Conservation (phyloP, 64 coral and sea anemone species). For the Trachythela sp. region DNA sequence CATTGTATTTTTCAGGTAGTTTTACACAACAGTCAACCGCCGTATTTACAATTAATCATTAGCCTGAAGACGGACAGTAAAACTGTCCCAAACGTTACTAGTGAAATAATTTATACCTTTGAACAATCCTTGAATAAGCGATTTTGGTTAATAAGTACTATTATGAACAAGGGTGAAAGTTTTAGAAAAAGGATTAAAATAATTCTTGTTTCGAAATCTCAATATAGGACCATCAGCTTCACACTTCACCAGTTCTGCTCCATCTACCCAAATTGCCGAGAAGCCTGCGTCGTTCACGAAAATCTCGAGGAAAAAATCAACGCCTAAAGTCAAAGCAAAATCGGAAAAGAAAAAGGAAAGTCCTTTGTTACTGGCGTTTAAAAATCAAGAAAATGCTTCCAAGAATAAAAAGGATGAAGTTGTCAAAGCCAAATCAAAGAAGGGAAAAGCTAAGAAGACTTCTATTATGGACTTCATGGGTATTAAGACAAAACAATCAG, state of each 20-base stretch:
- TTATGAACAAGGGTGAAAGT: too few species aligned
- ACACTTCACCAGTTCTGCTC: background rate
- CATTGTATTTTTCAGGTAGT: too few species aligned
- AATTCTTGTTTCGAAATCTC: background rate
- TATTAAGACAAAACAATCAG: background rate
- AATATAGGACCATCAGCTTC: background rate
- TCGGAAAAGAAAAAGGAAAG: background rate
- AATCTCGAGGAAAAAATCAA: background rate
- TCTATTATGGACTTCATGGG: background rate
- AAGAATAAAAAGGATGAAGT: background rate
- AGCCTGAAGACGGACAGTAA: too few species aligned
- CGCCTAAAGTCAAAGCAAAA: background rate
- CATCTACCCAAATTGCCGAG: background rate
- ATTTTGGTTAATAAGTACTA: too few species aligned
- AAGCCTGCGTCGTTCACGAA: background rate
- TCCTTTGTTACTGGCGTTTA: background rate
- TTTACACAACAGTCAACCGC: too few species aligned
- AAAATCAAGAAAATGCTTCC: background rate
- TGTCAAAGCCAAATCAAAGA: background rate
- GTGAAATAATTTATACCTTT: too few species aligned
- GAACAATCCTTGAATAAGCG: too few species aligned
- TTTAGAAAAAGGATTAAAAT: background rate
- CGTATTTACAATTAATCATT: too few species aligned
- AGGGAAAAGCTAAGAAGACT: background rate
- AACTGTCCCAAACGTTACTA: too few species aligned